Evolutionary conservation across 2,797 vertebrate species (phyloP).

Genomic region (Syngnathus rostellatus): DNA sequence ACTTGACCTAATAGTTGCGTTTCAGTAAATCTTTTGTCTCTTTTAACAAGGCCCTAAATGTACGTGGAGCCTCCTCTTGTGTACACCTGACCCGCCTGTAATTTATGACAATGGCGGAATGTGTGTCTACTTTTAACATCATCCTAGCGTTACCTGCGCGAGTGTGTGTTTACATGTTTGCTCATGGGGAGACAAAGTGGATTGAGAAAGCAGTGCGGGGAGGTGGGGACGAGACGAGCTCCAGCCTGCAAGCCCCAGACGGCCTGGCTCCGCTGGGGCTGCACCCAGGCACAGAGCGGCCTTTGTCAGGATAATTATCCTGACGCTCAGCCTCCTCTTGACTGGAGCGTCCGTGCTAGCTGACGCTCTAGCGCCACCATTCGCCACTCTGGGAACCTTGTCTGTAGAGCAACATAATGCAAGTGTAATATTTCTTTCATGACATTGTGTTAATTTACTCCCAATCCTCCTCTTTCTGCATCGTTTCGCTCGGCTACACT

Average conservation of each 20-base stretch:
- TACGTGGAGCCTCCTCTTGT: slow-evolving; percentile 62
- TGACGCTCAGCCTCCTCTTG: slow-evolving; percentile 72
- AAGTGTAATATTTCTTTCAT: background rate
- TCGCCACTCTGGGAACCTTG: slow-evolving; percentile 34
- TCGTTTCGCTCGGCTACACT: too few relatives aligned
- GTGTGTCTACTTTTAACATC: slow-evolving; percentile 4
- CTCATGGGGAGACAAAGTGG: slow-evolving; percentile 78
- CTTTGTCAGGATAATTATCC: slow-evolving; percentile 99
- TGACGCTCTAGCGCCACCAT: slow-evolving; percentile 58
- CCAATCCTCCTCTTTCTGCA: too few relatives aligned
- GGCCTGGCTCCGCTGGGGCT: slow-evolving; percentile 92
- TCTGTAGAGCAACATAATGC: slow-evolving; percentile 24
- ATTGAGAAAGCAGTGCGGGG: slow-evolving; percentile 71
- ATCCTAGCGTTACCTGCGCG: slow-evolving; percentile 8
- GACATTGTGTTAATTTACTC: too few relatives aligned
- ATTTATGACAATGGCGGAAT: background rate
- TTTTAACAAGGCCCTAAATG: slow-evolving; percentile 53
- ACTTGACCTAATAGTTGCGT: background rate
- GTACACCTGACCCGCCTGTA: slow-evolving; percentile 26
- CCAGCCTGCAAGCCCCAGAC: slow-evolving; percentile 93
- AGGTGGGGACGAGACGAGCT: slow-evolving; percentile 75
- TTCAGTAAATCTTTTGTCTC: slow-evolving; percentile 58
- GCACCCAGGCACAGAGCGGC: slow-evolving; percentile 92
- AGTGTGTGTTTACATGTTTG: slow-evolving; percentile 4
- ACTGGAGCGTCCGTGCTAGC: slow-evolving; percentile 63